Conservation (phyloP, 2,888 invertebrate species). For the Drosophila pegasa region DNA sequence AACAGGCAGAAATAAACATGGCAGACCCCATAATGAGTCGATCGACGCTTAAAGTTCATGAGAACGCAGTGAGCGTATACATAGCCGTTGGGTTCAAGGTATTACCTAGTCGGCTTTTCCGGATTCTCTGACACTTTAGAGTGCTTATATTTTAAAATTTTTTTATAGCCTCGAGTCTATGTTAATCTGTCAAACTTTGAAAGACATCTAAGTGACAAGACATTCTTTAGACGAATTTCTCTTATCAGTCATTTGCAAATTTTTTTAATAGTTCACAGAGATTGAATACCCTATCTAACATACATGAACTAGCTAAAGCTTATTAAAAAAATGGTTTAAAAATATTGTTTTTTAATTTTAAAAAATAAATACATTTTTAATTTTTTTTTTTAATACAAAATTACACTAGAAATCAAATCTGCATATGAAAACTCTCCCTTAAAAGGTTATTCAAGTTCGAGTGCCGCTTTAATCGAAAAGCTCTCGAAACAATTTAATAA, state of each 20-base stretch:
- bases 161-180: background rate
- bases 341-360: too few species aligned
- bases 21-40: too few species aligned
- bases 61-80: background rate
- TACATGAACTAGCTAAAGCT: background rate
- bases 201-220: conserved; percentile 8
- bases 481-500: background rate
- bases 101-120: background rate
- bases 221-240: background rate
- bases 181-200: conserved; percentile 1
- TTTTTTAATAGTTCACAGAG: too few species aligned
- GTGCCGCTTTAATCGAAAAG: background rate
- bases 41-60: background rate
- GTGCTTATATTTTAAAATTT: too few species aligned
- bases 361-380: too few species aligned
- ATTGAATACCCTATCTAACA: too few species aligned
- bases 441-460: background rate
- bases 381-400: too few species aligned
- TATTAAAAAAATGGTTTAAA: background rate
- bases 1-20: background rate
- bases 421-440: background rate
- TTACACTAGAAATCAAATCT: background rate
- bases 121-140: too few species aligned
- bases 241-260: background rate
- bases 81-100: background rate